Percentiles rank a stretch among this genome's conserved stretches.
Conservation (phyloP, 2,797 vertebrate genomes). For the Anguilla obscura region DNA sequence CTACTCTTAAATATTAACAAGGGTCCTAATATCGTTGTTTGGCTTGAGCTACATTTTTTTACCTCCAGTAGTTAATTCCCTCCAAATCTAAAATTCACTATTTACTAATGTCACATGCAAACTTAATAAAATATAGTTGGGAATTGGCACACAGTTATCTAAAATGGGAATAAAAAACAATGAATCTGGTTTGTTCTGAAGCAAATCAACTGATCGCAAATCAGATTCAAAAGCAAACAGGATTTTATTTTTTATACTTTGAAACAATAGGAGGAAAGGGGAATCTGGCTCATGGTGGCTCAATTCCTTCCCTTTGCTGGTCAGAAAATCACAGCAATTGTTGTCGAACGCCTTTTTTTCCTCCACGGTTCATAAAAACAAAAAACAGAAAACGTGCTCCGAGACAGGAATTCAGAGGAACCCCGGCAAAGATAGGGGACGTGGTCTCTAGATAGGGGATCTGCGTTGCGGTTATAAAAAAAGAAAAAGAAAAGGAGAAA, state of each 20-base stretch:
- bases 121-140: background rate
- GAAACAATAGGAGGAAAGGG: constrained; percentile 13
- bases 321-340: background rate
- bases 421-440: background rate
- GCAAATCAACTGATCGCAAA: background rate
- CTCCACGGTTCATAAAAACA: background rate
- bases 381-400: background rate
- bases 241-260: background rate
- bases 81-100: background rate
- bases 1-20: constrained; percentile 13
- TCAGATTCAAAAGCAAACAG: constrained; percentile 10
- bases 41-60: background rate
- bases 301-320: background rate
- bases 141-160: background rate
- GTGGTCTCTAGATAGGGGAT: background rate
- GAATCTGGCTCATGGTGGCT: background rate
- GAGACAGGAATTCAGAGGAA: background rate
- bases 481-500: background rate
- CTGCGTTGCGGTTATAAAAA: background rate
- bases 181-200: background rate
- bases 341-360: too few relatives aligned
- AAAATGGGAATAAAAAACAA: background rate
- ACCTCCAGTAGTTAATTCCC: background rate
- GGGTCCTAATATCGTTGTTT: background rate
- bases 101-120: background rate